phyloP scores from a whole-genome alignment of 2,113 vertebrate species.

The Struthidea cinerea region DNA sequence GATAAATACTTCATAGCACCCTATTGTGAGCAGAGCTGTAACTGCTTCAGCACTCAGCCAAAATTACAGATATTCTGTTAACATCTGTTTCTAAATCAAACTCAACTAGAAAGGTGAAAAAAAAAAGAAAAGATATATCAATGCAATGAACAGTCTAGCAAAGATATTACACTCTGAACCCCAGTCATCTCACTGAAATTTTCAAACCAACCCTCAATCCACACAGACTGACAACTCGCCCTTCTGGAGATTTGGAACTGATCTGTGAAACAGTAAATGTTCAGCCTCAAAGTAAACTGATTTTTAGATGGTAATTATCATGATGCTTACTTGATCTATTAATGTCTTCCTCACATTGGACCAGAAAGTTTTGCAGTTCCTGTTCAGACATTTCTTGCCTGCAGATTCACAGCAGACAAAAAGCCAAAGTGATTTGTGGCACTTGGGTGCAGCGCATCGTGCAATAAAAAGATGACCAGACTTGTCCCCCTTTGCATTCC shows the following conservation, averaged over 20 bases:
- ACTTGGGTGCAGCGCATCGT: neutral
- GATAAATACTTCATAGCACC: neutral
- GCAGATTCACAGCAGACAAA: neutral
- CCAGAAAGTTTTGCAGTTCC: neutral
- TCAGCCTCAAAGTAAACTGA: neutral
- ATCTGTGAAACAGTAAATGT: neutral
- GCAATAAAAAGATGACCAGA: neutral
- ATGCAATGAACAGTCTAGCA: neutral
- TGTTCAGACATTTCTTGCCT: neutral
- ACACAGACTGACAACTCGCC: neutral
- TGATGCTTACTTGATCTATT: neutral
- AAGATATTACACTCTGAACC: neutral
- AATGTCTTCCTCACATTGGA: neutral
- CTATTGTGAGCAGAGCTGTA: neutral
- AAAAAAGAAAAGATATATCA: neutral
- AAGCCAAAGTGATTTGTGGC: neutral
- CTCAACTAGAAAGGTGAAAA: neutral
- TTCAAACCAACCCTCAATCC: neutral
- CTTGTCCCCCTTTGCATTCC: neutral
- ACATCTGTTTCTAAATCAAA: neutral
- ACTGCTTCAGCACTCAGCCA: neutral
- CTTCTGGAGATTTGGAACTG: neutral
- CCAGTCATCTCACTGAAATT: neutral
- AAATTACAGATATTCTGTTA: neutral
- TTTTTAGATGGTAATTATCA: neutral